A percentile compares a stretch with the other conserved stretches of the same genome.
These are phyloP conservation scores for Mellilla xanthometata DNA, from an alignment of 2,888 invertebrate species.

Conservation along the genomic window DNA sequence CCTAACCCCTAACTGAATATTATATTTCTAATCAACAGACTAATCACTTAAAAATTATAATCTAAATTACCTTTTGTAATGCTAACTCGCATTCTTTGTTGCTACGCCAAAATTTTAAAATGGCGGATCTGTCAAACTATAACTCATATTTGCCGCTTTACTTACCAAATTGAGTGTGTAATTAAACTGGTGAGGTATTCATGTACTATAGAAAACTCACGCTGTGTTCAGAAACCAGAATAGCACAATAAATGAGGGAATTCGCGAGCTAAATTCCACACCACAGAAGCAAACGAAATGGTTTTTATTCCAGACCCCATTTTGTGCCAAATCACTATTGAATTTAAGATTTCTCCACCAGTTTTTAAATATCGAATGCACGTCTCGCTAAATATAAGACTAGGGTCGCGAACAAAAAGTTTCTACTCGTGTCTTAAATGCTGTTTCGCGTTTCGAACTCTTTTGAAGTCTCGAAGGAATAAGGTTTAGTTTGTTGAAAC, in stretches of 20 bases:
- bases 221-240: slow-evolving; percentile 75
- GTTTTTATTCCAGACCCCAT: slow-evolving; percentile 69
- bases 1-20: slow-evolving; percentile 32
- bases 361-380: slow-evolving; percentile 69
- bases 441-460: slow-evolving; percentile 42
- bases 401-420: slow-evolving; percentile 51
- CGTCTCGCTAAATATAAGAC: slow-evolving; percentile 58
- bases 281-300: slow-evolving; percentile 69
- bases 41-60: slow-evolving; percentile 59
- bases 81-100: slow-evolving; percentile 61
- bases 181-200: slow-evolving; percentile 70
- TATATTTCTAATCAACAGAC: slow-evolving; percentile 54
- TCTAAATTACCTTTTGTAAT: slow-evolving; percentile 56
- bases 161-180: slow-evolving; percentile 78
- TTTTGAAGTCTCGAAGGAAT: slow-evolving; percentile 47
- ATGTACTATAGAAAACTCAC: slow-evolving; percentile 63
- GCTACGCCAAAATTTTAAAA: slow-evolving; percentile 45
- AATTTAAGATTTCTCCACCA: slow-evolving; percentile 76
- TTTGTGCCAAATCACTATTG: slow-evolving; percentile 76
- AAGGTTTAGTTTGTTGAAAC: slow-evolving; percentile 61
- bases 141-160: slow-evolving; percentile 73
- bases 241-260: slow-evolving; percentile 68
- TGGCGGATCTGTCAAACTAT: slow-evolving; percentile 68
- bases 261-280: slow-evolving; percentile 78
- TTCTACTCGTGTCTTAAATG: slow-evolving; percentile 36